Evolutionary conservation across 2,797 vertebrate genomes (phyloP), one percentile per base, ranked within the genome.

Genomic region (Cephalopachus bancanus): DNA sequence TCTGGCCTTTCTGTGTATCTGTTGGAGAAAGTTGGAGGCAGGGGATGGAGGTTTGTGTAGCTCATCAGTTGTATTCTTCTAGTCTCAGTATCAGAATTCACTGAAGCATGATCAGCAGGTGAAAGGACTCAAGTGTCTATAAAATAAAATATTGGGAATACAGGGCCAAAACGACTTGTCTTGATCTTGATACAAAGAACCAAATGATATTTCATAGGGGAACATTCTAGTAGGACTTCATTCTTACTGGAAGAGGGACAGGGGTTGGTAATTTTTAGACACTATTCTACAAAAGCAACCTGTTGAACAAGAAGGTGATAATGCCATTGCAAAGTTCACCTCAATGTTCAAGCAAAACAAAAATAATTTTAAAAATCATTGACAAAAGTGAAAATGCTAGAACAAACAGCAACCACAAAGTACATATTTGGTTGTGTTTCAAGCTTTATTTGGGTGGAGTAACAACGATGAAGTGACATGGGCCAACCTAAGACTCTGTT

Each of bases 41-140:
- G 49, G 20, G 30, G 11, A 15, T 15, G 10, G 55, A 75, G 14
- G 60, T 71, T 53, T 83, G 0, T 74, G 3, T 94, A 80, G 30
- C 11, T 96, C 83, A 44, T 96, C 24, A 53, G 62, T 65, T 94
- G 71, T 83, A 62, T 97, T 96, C 59, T 88, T 83, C 49, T 93
- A 60, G 24, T 87, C 57, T 98, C 90, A 94, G 79, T 79, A 96
- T 78, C 17, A 60, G 49, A 67, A 44, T 89, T 98, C 97, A 96
- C 91, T 85, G 91, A 96, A 93, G 91, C 78, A 72, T 85, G 24
- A 93, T 76, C 57, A 96, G 83, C 75, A 88, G 55, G 75, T 95
- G 83, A 95, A 59, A 83, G 57, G 19, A 72, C 57, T 93, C 62
- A 11, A 22, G 5, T 10, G 81, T 94, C 49, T 8, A 60, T 67